Conservation (phyloP, 2,797 vertebrate genomes). For the Micromesistius poutassou region DNA sequence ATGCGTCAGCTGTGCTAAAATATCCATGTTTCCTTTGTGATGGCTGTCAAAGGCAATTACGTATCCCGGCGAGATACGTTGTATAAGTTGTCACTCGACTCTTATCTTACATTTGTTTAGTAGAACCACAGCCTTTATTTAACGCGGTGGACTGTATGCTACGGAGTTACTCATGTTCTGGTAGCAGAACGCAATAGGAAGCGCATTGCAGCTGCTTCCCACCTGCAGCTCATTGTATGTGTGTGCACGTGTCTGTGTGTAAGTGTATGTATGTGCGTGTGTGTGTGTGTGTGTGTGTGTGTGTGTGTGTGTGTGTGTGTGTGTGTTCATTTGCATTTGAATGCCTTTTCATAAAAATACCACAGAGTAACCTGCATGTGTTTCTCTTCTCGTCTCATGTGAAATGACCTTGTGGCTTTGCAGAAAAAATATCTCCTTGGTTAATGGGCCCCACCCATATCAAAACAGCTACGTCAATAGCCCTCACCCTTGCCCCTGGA, state of each 20-base stretch:
- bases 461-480: constrained; percentile 38
- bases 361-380: neutral
- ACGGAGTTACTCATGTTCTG: constrained; percentile 33
- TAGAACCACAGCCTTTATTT: neutral
- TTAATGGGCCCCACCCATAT: constrained; percentile 32
- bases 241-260: constrained; percentile 1
- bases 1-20: constrained; percentile 47
- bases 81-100: constrained; percentile 49
- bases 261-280: neutral
- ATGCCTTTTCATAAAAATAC: neutral
- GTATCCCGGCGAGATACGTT: constrained; percentile 40
- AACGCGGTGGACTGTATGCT: neutral
- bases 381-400: neutral
- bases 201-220: constrained; percentile 53
- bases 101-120: constrained; percentile 46
- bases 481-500: constrained; percentile 33
- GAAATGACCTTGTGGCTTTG: constrained; percentile 50
- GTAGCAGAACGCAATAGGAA: constrained; percentile 41
- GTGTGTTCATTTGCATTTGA: constrained; percentile 3
- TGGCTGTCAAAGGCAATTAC: constrained; percentile 68
- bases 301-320: constrained; percentile 6
- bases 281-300: constrained; percentile 3
- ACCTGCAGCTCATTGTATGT: constrained; percentile 45
- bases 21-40: constrained; percentile 57
- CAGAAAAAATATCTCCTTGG: constrained; percentile 45